Evolutionary conservation across 2,113 vertebrate genomes (phyloP), one percentile per base, ranked within the genome.

Genomic region (Grammomys surdaster): DNA sequence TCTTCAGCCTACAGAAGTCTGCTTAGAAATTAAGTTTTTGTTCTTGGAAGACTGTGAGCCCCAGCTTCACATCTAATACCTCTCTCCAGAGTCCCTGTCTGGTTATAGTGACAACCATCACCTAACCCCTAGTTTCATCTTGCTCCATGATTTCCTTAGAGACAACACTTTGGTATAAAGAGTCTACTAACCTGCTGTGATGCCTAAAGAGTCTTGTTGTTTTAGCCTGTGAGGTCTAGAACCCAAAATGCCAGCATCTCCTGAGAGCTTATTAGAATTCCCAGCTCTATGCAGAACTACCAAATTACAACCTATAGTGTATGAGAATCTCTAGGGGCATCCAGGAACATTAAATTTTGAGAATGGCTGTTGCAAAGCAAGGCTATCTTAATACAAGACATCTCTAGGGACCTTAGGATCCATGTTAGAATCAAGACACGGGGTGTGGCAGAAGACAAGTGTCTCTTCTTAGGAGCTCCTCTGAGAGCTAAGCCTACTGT

Each of bases 241-340:
- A 12, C 26, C 9, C 2, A 28, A 51, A 6, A 75, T 26, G 24
- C 1, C 5, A 22, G 63, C 31, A 36, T 54, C 31, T 4, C 19
- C 7, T 36, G 4, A 36, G 70, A 88, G 28, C 48, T 75, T 80
- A 22, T 80, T 92, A 85, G 70, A 54, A 20, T 84, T 72, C 69
- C 33, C n/a, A 87, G 69, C 13, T 40, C 14, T 48, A 60, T 9
- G 40, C 20, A 58, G 33, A 86, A 26, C 51, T 63, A 43, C 7
- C 20, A 48, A 82, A 78, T 46, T 48, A 78, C 60, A 89, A 46
- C 60, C n/a, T 36, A 88, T 17, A 69, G 28, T 77, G 26, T 28
- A 84, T 72, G 33, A 90, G 51, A 60, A 89, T 77, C 91, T 87
- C 5, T 89, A n/a, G 40, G 40, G 65, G 78, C 56, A 95, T 90